Percentiles rank a stretch among this genome's conserved stretches.
These are phyloP conservation scores for Lycaena phlaeas DNA, from an alignment of 2,888 invertebrate species.

Conservation along the genomic window DNA sequence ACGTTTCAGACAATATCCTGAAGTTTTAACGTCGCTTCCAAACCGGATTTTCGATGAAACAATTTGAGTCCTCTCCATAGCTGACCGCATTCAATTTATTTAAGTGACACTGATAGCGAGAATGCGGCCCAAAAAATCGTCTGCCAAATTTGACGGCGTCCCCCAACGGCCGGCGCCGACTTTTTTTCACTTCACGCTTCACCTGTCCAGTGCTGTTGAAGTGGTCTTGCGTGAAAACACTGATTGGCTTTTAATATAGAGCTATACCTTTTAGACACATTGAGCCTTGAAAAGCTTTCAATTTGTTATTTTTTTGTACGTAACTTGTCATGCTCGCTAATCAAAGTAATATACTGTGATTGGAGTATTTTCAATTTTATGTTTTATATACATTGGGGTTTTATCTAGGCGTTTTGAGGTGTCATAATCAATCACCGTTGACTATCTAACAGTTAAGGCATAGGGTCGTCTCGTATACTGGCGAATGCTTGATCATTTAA, in stretches of 20 bases:
- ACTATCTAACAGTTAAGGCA: no score
- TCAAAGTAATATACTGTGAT: no score
- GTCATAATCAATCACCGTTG: no score
- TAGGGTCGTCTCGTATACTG: no score
- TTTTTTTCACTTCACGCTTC: conserved; percentile 59
- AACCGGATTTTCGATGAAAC: background rate
- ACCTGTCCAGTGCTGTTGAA: conserved; percentile 47
- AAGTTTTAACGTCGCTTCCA: background rate
- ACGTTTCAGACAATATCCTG: background rate
- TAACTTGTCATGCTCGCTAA: background rate
- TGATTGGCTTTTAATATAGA: conserved; percentile 54
- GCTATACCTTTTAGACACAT: background rate
- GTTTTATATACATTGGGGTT: no score
- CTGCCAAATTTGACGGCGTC: conserved; percentile 51
- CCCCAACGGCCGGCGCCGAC: conserved; percentile 35
- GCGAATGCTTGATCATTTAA: no score
- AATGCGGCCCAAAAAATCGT: conserved; percentile 61
- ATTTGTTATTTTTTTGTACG: no score
- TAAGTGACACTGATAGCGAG: conserved; percentile 71
- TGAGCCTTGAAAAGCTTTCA: background rate
- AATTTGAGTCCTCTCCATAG: background rate
- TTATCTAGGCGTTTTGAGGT: no score
- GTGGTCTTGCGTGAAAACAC: conserved; percentile 47
- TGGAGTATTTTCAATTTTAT: no score
- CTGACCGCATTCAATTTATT: conserved; percentile 49